Evolutionary conservation across 2,888 invertebrate genomes (phyloP).

Genomic region (Acronicta psi): DNA sequence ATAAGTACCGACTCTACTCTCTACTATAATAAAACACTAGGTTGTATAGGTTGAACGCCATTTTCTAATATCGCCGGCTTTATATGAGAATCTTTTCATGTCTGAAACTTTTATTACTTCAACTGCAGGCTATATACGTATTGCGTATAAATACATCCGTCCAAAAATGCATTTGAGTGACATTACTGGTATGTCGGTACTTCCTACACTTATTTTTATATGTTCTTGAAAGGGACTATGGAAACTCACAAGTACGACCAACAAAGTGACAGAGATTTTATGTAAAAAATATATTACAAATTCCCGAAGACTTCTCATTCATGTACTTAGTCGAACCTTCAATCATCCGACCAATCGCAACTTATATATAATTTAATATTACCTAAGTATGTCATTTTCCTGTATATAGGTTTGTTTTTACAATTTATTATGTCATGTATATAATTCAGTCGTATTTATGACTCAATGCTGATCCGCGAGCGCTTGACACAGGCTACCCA

Average conservation of each 20-base stretch:
- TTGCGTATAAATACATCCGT: slow-evolving; percentile 5
- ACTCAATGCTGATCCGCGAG: not conserved
- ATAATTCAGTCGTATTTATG: not conserved
- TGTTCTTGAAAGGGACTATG: not conserved
- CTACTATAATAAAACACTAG: too few relatives aligned
- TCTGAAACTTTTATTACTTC: slow-evolving; percentile 26
- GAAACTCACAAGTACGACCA: too few relatives aligned
- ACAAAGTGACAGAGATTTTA: too few relatives aligned
- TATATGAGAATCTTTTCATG: slow-evolving; percentile 9
- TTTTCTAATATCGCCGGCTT: slow-evolving; percentile 24
- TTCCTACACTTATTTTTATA: not conserved
- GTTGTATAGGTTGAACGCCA: not conserved
- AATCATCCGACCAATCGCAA: too few relatives aligned
- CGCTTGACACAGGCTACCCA: not conserved
- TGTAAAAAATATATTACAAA: too few relatives aligned
- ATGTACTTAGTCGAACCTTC: too few relatives aligned
- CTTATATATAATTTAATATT: too few relatives aligned
- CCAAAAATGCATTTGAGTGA: not conserved
- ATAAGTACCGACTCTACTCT: not conserved
- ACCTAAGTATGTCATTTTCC: too few relatives aligned
- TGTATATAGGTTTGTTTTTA: too few relatives aligned
- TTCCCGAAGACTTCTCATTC: too few relatives aligned
- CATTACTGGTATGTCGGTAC: not conserved
- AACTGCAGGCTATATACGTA: slow-evolving; percentile 4
- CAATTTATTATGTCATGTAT: too few relatives aligned